A percentile compares a stretch with the other conserved stretches of the same genome.
Conservation (phyloP, 2,797 vertebrate genomes). For the Otus scops region DNA sequence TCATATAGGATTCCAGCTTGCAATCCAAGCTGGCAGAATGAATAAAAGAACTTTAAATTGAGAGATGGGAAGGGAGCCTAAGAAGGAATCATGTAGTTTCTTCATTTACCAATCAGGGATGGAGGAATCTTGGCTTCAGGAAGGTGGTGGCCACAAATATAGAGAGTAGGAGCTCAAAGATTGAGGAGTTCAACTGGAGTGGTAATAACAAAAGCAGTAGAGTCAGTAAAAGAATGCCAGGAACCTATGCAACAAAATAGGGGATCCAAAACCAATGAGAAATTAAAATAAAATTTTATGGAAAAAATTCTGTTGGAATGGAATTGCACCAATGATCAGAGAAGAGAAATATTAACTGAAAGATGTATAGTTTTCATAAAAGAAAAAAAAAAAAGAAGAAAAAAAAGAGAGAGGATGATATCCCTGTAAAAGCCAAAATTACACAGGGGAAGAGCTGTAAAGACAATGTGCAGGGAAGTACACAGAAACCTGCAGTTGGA, state of each 20-base stretch:
- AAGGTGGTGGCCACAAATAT: neutral
- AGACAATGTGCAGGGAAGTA: neutral
- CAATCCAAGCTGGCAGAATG: constrained; percentile 17
- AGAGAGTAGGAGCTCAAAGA: constrained; percentile 3
- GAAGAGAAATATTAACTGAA: neutral
- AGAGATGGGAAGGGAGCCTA: neutral
- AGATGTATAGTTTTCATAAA: neutral
- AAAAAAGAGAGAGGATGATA: neutral
- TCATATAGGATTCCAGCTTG: constrained; percentile 46
- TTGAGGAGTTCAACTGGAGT: neutral
- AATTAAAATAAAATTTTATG: neutral
- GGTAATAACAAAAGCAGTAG: neutral
- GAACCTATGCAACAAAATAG: neutral
- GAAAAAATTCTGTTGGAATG: neutral
- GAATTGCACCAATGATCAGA: neutral
- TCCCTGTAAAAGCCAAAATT: neutral
- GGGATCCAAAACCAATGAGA: neutral
- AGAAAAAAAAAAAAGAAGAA: neutral
- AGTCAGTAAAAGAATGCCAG: neutral
- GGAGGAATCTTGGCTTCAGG: constrained; percentile 4
- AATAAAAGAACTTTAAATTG: neutral
- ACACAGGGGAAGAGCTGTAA: neutral
- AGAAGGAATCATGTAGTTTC: neutral
- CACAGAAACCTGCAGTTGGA: neutral
- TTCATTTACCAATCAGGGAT: constrained; percentile 2